Conservation (phyloP, 2,113 vertebrate species). For the Lamprotornis superbus region DNA sequence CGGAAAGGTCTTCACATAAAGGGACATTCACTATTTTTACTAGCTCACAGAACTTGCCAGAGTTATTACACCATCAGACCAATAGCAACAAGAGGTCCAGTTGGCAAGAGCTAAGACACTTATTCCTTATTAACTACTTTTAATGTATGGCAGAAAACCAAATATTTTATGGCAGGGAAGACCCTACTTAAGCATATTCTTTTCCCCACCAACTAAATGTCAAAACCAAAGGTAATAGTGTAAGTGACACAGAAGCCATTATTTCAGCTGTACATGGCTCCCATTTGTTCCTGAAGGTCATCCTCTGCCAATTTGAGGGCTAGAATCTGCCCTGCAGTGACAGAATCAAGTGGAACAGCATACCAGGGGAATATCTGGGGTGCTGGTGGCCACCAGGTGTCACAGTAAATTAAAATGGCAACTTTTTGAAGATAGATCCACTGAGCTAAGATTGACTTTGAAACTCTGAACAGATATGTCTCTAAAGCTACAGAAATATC, state of each 20-base stretch:
- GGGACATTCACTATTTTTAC: neutral
- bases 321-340: neutral
- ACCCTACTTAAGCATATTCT: neutral
- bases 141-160: neutral
- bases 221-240: neutral
- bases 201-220: neutral
- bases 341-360: accelerated
- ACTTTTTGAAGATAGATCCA: neutral
- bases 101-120: neutral
- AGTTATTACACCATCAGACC: neutral
- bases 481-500: neutral
- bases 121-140: neutral
- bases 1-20: neutral
- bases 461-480: neutral
- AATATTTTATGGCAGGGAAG: neutral
- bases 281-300: neutral
- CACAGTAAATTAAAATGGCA: neutral
- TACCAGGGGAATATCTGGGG: neutral
- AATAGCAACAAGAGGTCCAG: neutral
- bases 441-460: neutral
- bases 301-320: neutral
- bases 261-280: neutral
- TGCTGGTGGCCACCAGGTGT: neutral
- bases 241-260: neutral
- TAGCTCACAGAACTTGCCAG: neutral